phyloP scores from a whole-genome alignment of 2,797 vertebrate species.

The Pseudochirops corinnae region DNA sequence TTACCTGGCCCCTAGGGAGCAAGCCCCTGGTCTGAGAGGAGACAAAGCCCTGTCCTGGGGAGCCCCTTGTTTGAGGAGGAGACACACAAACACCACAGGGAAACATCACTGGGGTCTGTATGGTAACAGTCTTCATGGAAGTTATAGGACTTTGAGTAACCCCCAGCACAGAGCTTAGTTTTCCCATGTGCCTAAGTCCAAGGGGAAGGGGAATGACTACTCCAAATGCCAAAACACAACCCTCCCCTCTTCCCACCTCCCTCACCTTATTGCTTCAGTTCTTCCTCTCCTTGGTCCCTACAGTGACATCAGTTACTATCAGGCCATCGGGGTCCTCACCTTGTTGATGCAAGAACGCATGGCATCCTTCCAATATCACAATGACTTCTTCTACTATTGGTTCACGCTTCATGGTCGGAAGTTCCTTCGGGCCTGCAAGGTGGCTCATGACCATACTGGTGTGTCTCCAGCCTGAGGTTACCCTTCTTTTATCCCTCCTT shows the following conservation, averaged over 20 bases:
- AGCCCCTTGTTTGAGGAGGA: neutral
- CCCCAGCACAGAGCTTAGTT: neutral
- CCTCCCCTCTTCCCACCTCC: neutral
- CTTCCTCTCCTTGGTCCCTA: neutral
- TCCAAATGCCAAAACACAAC: neutral
- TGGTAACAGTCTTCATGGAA: neutral
- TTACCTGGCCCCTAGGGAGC: neutral
- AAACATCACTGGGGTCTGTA: neutral
- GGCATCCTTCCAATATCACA: slow-evolving; percentile 92
- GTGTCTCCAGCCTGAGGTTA: slow-evolving; percentile 1
- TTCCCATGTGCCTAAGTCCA: neutral
- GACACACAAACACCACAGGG: neutral
- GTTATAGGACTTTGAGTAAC: neutral
- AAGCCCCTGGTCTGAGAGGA: neutral
- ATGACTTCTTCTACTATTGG: slow-evolving; percentile 88
- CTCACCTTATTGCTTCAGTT: neutral
- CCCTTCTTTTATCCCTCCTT: neutral
- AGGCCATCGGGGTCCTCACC: slow-evolving; percentile 90
- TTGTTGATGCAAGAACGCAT: slow-evolving; percentile 86
- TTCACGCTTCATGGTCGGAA: slow-evolving; percentile 91
- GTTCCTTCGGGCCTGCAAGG: slow-evolving; percentile 87
- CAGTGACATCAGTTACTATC: slow-evolving; percentile 90
- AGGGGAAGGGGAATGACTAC: no score
- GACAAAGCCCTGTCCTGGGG: neutral
- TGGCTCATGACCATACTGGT: slow-evolving; percentile 91